Base-by-base conservation (phyloP, 2,888 invertebrate species). In the Mystacides longicornis region DNA sequence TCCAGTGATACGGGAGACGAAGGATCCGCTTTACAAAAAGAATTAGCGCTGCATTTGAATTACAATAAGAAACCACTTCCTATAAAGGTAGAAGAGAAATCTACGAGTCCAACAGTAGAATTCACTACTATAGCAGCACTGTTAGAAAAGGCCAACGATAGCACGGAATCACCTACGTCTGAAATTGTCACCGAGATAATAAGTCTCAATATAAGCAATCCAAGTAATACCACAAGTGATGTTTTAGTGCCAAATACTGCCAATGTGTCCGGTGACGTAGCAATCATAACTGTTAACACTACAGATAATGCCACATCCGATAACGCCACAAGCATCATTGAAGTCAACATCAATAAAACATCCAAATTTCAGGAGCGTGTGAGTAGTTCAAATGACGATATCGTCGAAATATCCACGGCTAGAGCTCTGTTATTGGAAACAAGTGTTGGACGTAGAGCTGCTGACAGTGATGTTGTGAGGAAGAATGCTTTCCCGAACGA, bases 351-450 rank as follows among this genome's bases (percentile, higher is more conserved):
- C 19, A 47, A 19, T 4, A 31, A 16, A 9, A 46, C 47, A 2
- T 23, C 23, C 14, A 55, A 51, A 23, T 11, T 31, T 1, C 23
- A n/a, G n/a, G 49, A 45, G 22, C 23, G 52, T 14, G 42, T 23
- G 19, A 20, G 31, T 1, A 45, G 49, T 7, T 49, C 33, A 11
- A 49, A 45, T 37, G 45, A 27, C 9, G 48, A 42, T 2, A 21
- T 50, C 19, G 51, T 55, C 3, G 60, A 60, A 50, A 47, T 55
- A n/a, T 60, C 60, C 1, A 60, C 60, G 2, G 60, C 52, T 18
- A 54, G 56, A 21, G 60, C 60, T 3, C 46, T 60, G 14, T 55
- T 56, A 11, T 22, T 60, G 19, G 60, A 60, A 45, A 60, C 60
- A 2, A 56, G 51, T 3, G 60, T 58, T 4, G 58, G 55, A 2